A percentile compares a stretch with the other conserved stretches of the same genome.
phyloP scores from a whole-genome alignment of 2,113 vertebrate genomes.

The Varanus komodoensis region DNA sequence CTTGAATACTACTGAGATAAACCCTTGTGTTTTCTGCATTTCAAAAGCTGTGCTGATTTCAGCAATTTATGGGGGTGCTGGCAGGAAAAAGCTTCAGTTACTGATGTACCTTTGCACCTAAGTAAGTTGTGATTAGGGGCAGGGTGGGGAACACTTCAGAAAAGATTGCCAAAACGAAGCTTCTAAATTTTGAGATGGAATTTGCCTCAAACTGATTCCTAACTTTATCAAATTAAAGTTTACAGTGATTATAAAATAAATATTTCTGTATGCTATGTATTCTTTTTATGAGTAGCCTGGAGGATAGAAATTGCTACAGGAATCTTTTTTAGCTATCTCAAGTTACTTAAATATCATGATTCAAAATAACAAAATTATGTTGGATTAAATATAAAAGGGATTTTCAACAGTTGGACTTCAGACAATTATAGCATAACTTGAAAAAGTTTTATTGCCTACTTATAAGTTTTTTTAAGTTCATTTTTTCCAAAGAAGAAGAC shows the following conservation, averaged over 20 bases:
- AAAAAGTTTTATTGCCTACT: constrained; percentile 27
- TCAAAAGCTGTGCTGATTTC: constrained; percentile 9
- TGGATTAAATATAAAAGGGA: constrained; percentile 60
- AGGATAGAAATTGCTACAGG: constrained; percentile 61
- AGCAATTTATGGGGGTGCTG: constrained; percentile 17
- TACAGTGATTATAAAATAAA: constrained; percentile 58
- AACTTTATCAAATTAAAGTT: constrained; percentile 48
- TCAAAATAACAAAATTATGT: constrained; percentile 69
- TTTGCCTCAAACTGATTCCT: constrained; percentile 50
- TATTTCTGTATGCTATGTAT: constrained; percentile 58
- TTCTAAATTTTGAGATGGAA: constrained; percentile 52
- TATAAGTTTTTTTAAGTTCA: constrained; percentile 41
- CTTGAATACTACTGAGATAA: not conserved
- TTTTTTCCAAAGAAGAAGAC: constrained; percentile 26
- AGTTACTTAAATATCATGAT: constrained; percentile 64
- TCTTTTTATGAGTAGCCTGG: constrained; percentile 69
- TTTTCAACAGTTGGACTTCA: constrained; percentile 64
- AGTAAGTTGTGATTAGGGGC: constrained; percentile 9
- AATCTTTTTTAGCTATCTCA: constrained; percentile 67
- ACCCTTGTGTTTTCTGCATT: not conserved
- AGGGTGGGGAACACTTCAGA: constrained; percentile 24
- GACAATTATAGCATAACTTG: constrained; percentile 49
- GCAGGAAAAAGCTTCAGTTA: not conserved
- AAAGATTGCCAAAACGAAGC: constrained; percentile 12
- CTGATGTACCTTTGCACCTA: not conserved